These are phyloP conservation scores for Hippocampus barbouri DNA, from an alignment of 2,113 vertebrate genomes.

Conservation along the genomic window DNA sequence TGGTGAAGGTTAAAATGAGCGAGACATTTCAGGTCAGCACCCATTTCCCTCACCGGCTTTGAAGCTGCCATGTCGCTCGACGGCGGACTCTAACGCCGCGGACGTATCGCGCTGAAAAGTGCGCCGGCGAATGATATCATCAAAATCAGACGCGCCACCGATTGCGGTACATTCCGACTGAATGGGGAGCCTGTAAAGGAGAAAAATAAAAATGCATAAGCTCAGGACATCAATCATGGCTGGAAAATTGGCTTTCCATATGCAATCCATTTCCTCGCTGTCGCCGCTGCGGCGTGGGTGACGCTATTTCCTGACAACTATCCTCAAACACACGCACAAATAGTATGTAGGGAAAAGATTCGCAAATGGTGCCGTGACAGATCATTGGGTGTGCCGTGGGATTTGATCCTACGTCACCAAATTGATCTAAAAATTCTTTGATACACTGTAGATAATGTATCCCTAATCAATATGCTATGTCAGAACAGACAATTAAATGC, in stretches of 20 bases:
- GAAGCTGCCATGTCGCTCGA: slow-evolving; percentile 2
- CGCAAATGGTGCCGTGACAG: not conserved
- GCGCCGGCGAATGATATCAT: slow-evolving; percentile 25
- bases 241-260: slow-evolving; percentile 49
- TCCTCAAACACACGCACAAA: slow-evolving; percentile 26
- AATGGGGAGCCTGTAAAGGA: slow-evolving; percentile 56
- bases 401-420: not conserved
- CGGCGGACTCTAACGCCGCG: slow-evolving; percentile 4
- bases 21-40: slow-evolving; percentile 7
- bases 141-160: slow-evolving; percentile 13
- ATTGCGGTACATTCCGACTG: not conserved
- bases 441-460: not conserved
- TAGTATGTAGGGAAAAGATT: not conserved
- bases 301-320: slow-evolving; percentile 36
- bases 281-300: slow-evolving; percentile 29
- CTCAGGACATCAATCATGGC: slow-evolving; percentile 55
- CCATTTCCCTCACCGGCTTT: slow-evolving; percentile 19
- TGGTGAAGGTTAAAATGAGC: slow-evolving; percentile 27
- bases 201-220: slow-evolving; percentile 63
- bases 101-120: slow-evolving; percentile 14
- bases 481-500: not conserved
- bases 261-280: slow-evolving; percentile 49
- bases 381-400: not conserved
- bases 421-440: not conserved
- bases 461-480: not conserved